phyloP scores from a whole-genome alignment of 1,140 invertebrate species.

The Cyrtorhinus lividipennis region DNA sequence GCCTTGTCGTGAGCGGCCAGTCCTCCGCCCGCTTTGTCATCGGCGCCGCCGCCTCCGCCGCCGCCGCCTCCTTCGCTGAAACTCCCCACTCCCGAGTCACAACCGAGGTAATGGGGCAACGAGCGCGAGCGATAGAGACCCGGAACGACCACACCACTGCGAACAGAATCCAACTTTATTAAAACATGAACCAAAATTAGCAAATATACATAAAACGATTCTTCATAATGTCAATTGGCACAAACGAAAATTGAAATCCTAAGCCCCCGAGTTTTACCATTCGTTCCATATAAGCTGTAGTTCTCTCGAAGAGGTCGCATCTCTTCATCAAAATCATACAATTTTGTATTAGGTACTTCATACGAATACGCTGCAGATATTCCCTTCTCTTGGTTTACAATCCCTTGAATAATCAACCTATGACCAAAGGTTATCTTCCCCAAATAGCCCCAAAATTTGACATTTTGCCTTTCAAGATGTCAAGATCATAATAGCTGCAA shows the following conservation, averaged over 20 bases:
- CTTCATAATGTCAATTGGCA: too few species aligned
- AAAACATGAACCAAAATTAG: background rate
- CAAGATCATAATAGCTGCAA: too few species aligned
- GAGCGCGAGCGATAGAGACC: constrained; percentile 31
- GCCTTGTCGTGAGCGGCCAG: constrained; percentile 12
- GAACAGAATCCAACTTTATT: constrained; percentile 1
- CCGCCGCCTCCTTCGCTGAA: constrained; percentile 30
- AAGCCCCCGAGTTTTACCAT: background rate
- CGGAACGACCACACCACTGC: constrained; percentile 29
- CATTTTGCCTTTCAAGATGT: too few species aligned
- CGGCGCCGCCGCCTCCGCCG: constrained; percentile 27
- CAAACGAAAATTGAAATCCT: background rate
- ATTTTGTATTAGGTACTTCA: too few species aligned
- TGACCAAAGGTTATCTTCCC: too few species aligned
- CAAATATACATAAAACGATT: background rate
- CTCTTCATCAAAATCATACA: too few species aligned
- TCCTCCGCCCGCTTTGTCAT: constrained; percentile 24
- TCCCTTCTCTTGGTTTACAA: too few species aligned
- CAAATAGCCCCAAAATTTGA: too few species aligned
- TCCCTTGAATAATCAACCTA: too few species aligned
- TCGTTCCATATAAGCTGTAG: too few species aligned
- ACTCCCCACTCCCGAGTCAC: constrained; percentile 31
- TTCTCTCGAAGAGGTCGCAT: too few species aligned
- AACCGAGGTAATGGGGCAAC: constrained; percentile 29
- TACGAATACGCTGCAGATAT: too few species aligned